These are phyloP conservation scores for Heliconius hewitsoni DNA, from an alignment of 1,140 invertebrate genomes.

Conservation along the genomic window DNA sequence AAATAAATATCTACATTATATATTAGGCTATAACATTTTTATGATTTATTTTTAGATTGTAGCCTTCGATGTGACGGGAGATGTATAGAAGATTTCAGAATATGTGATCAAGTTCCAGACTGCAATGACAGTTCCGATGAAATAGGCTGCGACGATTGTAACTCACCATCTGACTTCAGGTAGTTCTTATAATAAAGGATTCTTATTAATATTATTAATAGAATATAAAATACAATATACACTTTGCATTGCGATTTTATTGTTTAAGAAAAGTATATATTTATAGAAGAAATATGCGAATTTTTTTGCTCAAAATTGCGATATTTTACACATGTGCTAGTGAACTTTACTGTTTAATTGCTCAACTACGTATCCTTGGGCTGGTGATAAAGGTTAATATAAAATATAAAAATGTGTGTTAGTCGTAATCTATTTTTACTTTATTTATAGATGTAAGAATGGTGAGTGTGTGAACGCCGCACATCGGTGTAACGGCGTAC, in stretches of 20 bases:
- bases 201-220: constrained; percentile 28
- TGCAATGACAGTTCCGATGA: constrained; percentile 84
- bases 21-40: no score
- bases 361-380: not conserved
- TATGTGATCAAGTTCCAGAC: constrained; percentile 79
- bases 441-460: constrained; percentile 63
- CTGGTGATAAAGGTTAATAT: not conserved
- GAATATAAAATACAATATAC: not conserved
- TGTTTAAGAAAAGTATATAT: not conserved
- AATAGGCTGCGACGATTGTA: constrained; percentile 73
- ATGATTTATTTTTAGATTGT: constrained; percentile 60
- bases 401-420: not conserved
- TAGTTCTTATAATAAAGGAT: constrained; percentile 44
- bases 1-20: no score
- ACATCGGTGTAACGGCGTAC: constrained; percentile 75
- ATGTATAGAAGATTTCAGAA: constrained; percentile 70
- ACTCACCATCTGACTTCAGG: constrained; percentile 65
- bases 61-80: constrained; percentile 70
- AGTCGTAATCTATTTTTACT: constrained; percentile 26
- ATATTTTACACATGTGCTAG: not conserved
- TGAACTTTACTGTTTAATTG: not conserved
- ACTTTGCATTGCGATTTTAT: constrained; percentile 33
- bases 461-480: constrained; percentile 75
- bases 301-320: not conserved
- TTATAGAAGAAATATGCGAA: constrained; percentile 6